Base-by-base conservation (phyloP, 2,797 vertebrate species). In the Enteromius argenteus region DNA sequence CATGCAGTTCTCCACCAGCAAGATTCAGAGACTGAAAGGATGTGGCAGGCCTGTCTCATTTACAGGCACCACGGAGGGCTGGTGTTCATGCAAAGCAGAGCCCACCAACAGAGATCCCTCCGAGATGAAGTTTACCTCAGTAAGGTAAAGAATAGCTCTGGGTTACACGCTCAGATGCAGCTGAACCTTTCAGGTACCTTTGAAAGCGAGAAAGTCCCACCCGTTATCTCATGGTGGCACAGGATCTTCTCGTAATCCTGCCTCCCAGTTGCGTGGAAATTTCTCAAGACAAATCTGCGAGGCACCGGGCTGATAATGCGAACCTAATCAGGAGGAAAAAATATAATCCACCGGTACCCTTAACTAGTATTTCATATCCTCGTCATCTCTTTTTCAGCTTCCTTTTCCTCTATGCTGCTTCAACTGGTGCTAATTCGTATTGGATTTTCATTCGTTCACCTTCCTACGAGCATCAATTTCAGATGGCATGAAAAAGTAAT, bases 401-500 rank as follows among this genome's bases (percentile, higher is more conserved):
- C 84, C 74, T 86, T 62, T 85, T 84, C 88, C 88, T 86, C 51
- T 81, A 87, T 87, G 81, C 90, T 79, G 88, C 85, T 62, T 89
- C 86, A 90, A 91, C 92, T 90, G 56, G 90, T 92, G 91, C 88
- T 86, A 92, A 94, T 93, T 92, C 87, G 90, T 92, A 92, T 91
- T 91, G 86, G 91, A 92, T 93, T 94, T 94, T 94, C 92, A 91
- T 93, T 92, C 91, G 86, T 93, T 88, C 92, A 94, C 94, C 92
- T 94, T 93, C 94, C 91, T 90, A 89, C 90, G 92, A 93, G 93
- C 92, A 92, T 95, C 93, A 91, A 95, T 95, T 95, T 94, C 91
- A 93, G 93, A 92, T 90, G 91, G 94, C 92, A 94, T 95, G 93
- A 95, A 95, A 96, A 95, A 95, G 94, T 94, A 95, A 95, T 95